Evolutionary conservation across 2,113 vertebrate species (phyloP), one percentile per base, ranked within the genome.

Genomic region (Cairina moschata): DNA sequence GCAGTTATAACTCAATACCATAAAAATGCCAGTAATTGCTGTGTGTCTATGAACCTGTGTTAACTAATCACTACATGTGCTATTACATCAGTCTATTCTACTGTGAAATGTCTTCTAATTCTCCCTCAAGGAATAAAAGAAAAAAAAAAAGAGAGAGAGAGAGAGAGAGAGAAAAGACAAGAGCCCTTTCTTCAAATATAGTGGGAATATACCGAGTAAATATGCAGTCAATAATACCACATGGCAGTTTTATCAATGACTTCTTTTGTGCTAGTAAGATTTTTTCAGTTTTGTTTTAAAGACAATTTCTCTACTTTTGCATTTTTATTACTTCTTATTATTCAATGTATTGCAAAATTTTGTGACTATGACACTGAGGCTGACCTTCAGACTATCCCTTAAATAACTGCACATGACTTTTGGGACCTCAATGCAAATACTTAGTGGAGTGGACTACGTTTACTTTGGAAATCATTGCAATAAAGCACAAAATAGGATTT

Each of bases 1-100:
- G 77, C 34, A 76, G 44, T 48, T 89, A 65, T 42, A 95, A 82
- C 40, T 81, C 48, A 76, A 50, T n/a, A 85, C 23, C n/a, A 92
- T 85, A 87, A 95, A 89, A 95, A 76, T 73, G 13, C 63, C 36
- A 67, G 50, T 76, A 91, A 93, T 83, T 90, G 59, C n/a, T 85
- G n/a, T 13, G 15, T 29, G 20, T 65, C 83, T 84, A 31, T 50
- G 65, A 86, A 59, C 1, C 3, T 63, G 67, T 59, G 25, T 86
- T 91, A 77, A 62, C 46, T 67, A 67, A 88, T 15, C 32, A 63
- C 17, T 59, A 63, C 69, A 52, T 42, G 21, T 65, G 42, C 66
- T 93, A 65, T 28, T 80, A 71, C 29, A 79, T 69, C 28, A 86
- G 13, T 8, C 17, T 88, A 26, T 74, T 85, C 29, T 95, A 34